A percentile compares a stretch with the other conserved stretches of the same genome.
Evolutionary conservation across 1,140 invertebrate species (phyloP).

Genomic region (Latrodectus geometricus): DNA sequence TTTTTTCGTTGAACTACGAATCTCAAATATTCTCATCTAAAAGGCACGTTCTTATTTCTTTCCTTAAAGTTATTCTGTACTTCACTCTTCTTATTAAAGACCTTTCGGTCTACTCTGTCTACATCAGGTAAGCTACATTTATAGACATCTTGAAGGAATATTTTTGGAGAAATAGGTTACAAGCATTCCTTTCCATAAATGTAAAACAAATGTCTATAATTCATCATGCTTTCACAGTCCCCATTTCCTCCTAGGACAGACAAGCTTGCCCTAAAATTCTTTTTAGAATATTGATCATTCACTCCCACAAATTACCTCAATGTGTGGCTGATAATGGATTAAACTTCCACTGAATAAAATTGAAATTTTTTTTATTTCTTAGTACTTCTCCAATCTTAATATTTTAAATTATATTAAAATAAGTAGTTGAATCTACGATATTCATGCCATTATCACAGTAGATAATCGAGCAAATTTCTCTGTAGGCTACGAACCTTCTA

Average conservation of each 20-base stretch:
- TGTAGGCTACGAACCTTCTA: too few relatives aligned
- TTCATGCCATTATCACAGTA: constrained; percentile 45
- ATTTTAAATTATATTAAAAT: too few relatives aligned
- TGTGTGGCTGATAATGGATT: constrained; percentile 25
- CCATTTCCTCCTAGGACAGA: constrained; percentile 34
- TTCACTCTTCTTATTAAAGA: too few relatives aligned
- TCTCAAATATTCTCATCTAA: too few relatives aligned
- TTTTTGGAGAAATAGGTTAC: background rate
- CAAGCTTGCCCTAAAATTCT: constrained; percentile 7
- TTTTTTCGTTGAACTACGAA: too few relatives aligned
- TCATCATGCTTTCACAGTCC: constrained; percentile 11
- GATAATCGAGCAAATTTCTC: too few relatives aligned
- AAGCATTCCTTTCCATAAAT: constrained; percentile 20
- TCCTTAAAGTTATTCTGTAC: too few relatives aligned
- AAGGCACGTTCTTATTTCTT: too few relatives aligned
- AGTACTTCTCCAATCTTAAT: constrained; percentile 14
- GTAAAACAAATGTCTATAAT: constrained; percentile 59
- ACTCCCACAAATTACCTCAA: constrained; percentile 36
- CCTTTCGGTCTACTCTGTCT: background rate
- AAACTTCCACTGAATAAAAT: constrained; percentile 51
- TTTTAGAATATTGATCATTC: constrained; percentile 23
- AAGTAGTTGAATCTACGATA: constrained; percentile 48
- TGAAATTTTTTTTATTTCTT: background rate
- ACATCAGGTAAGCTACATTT: background rate
- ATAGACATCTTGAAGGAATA: background rate